phyloP scores from a whole-genome alignment of 37 sponge, comb jelly and placozoan species.

The Dysidea cf. avara region DNA sequence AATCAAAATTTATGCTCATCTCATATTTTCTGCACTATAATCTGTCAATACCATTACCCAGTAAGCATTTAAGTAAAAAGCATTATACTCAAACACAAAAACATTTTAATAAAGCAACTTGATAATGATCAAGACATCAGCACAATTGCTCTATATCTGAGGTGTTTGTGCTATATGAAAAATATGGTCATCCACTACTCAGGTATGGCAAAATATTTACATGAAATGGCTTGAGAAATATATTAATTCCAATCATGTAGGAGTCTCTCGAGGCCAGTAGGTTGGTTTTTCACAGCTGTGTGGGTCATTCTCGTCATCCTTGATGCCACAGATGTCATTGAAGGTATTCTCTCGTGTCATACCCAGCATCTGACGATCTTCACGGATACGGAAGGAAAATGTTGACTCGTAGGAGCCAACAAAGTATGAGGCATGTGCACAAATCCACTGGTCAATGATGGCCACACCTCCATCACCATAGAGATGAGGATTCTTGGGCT shows the following conservation, averaged over 20 bases:
- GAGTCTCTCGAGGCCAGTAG: conserved; percentile 42
- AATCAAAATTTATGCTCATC: too few species aligned
- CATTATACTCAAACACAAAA: too few species aligned
- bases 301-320: conserved; percentile 53
- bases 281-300: conserved; percentile 70
- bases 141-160: too few species aligned
- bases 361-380: conserved; percentile 91
- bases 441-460: conserved; percentile 98
- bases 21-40: too few species aligned
- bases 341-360: conserved; percentile 77
- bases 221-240: too few species aligned
- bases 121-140: too few species aligned
- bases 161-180: too few species aligned
- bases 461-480: conserved; percentile 87
- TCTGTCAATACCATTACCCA: too few species aligned
- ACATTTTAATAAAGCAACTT: too few species aligned
- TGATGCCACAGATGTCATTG: conserved; percentile 78
- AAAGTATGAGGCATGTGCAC: conserved; percentile 69
- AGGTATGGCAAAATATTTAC: too few species aligned
- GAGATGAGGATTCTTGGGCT: conserved; percentile 25
- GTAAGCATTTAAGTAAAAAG: too few species aligned
- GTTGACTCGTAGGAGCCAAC: conserved; percentile 85
- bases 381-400: conserved; percentile 90
- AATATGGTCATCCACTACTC: too few species aligned
- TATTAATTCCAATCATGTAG: not conserved